These are phyloP conservation scores for Adelphocoris suturalis DNA, from an alignment of 2,888 invertebrate species.

Conservation along the genomic window DNA sequence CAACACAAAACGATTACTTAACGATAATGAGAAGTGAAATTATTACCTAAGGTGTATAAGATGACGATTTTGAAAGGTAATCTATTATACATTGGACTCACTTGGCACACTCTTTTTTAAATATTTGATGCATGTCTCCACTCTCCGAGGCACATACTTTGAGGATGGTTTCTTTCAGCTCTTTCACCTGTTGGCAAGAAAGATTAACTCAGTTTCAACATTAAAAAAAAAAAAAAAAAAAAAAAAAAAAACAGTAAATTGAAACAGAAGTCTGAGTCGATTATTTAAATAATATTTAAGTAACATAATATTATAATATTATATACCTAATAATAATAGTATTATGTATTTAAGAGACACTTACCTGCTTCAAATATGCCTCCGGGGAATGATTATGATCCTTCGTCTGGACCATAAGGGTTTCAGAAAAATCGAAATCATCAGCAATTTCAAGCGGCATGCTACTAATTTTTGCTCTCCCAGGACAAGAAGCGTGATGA, in stretches of 20 bases:
- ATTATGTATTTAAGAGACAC: conserved; percentile 20
- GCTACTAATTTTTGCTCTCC: conserved; percentile 12
- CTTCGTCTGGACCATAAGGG: conserved; percentile 25
- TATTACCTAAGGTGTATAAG: conserved; percentile 26
- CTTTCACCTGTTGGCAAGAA: conserved; percentile 25
- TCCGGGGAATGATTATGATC: conserved; percentile 25
- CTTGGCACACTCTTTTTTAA: conserved; percentile 14
- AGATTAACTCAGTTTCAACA: conserved; percentile 25
- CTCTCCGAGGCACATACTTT: conserved; percentile 18
- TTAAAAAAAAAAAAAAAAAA: not conserved
- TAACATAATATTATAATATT: too few relatives aligned
- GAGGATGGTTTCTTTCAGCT: conserved; percentile 25
- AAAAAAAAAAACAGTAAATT: too few relatives aligned
- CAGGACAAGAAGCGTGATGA: conserved; percentile 12
- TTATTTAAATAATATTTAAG: too few relatives aligned
- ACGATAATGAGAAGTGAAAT: conserved; percentile 26
- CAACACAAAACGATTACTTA: conserved; percentile 25
- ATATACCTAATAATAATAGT: too few relatives aligned
- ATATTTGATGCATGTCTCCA: conserved; percentile 25
- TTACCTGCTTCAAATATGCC: conserved; percentile 18
- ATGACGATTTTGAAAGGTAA: conserved; percentile 18
- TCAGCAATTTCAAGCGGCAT: conserved; percentile 25
- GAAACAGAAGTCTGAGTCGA: too few relatives aligned
- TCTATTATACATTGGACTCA: conserved; percentile 18
- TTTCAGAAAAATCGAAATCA: conserved; percentile 19